Conservation (phyloP, 2,797 vertebrate species). For the Streptopelia turtur region DNA sequence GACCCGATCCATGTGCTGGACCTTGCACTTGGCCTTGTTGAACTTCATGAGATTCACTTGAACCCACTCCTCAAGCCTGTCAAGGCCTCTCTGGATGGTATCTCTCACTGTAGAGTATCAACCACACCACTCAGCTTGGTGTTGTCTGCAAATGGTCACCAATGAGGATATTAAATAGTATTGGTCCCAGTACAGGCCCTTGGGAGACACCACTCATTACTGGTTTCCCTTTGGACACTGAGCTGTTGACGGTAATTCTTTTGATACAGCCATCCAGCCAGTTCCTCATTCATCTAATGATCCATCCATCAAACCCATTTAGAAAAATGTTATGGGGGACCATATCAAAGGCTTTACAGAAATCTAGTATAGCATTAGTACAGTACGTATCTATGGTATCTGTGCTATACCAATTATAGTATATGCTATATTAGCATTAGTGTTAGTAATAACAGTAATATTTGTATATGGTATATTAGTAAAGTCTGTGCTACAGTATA, state of each 20-base stretch:
- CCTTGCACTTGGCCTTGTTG: background rate
- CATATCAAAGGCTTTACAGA: background rate
- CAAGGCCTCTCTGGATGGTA: background rate
- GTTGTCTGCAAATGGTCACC: background rate
- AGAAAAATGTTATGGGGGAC: background rate
- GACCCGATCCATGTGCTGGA: accelerated
- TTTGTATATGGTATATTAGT: background rate
- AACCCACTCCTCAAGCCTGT: background rate
- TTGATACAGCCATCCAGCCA: accelerated
- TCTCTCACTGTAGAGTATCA: background rate
- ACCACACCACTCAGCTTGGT: background rate
- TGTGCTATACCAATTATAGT: background rate
- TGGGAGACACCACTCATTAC: background rate
- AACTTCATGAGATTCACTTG: background rate
- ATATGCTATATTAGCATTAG: background rate
- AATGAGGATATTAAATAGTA: background rate
- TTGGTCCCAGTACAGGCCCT: background rate
- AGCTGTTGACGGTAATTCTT: background rate
- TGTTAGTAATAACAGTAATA: background rate
- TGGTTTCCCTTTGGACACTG: background rate
- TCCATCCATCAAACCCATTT: background rate
- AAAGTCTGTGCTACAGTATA: background rate
- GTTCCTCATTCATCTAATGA: background rate
- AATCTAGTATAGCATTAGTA: background rate
- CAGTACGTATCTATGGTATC: background rate